phyloP scores from a whole-genome alignment of 2,113 vertebrate species.

The Prionailurus viverrinus region DNA sequence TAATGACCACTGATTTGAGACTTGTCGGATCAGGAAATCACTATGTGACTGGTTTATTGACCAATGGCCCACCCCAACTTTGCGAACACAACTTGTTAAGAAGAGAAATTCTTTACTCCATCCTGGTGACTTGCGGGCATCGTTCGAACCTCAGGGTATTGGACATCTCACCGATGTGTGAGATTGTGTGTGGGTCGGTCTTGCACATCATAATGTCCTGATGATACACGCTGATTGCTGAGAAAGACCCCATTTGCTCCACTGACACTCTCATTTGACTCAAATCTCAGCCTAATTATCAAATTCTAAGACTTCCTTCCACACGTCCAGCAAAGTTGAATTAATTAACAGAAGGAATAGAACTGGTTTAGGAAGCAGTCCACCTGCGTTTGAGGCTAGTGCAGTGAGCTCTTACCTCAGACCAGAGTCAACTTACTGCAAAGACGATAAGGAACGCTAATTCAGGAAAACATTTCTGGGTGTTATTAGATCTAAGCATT shows the following conservation, averaged over 20 bases:
- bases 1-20: background rate
- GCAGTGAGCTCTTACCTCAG: no score
- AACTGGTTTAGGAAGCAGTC: background rate
- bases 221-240: background rate
- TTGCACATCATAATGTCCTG: no score
- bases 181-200: fast-evolving
- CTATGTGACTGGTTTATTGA: background rate
- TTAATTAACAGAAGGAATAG: background rate
- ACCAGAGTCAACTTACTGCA: background rate
- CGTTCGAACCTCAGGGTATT: background rate
- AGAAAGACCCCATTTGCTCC: background rate
- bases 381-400: background rate
- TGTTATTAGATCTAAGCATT: background rate
- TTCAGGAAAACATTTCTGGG: background rate
- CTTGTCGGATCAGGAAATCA: background rate
- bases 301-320: background rate
- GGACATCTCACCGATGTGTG: no score
- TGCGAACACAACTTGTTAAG: background rate
- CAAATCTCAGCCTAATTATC: background rate
- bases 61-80: no score
- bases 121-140: no score
- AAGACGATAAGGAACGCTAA: background rate
- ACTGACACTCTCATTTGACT: background rate
- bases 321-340: background rate
- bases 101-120: background rate